Conservation (phyloP, 2,797 vertebrate genomes). For the Chromis chromis region DNA sequence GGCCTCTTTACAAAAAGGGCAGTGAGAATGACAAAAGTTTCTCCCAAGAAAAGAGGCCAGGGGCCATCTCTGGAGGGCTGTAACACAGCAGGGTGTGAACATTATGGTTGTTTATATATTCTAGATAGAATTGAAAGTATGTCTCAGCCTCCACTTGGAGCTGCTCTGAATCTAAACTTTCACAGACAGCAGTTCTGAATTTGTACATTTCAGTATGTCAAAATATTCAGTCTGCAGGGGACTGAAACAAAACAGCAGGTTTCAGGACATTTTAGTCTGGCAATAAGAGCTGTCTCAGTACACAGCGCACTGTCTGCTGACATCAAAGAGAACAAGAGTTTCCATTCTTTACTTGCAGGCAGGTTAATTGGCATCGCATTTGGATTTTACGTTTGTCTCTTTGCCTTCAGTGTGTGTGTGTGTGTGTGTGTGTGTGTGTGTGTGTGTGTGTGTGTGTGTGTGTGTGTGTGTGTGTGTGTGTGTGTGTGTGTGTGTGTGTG, state of each 20-base stretch:
- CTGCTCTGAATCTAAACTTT: constrained; percentile 28
- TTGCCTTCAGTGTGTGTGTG: background rate
- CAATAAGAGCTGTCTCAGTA: constrained; percentile 19
- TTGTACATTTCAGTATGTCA: constrained; percentile 29
- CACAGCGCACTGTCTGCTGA: constrained; percentile 18
- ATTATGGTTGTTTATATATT: constrained; percentile 40
- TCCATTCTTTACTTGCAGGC: constrained; percentile 19
- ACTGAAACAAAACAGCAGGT: constrained; percentile 32
- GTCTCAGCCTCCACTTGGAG: background rate
- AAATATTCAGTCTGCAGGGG: constrained; percentile 19
- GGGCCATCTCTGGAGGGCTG: constrained; percentile 2
- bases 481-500: no score
- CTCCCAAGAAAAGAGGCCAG: constrained; percentile 9
- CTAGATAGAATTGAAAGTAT: constrained; percentile 24
- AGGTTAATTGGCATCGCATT: constrained; percentile 40
- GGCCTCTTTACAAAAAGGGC: constrained; percentile 8
- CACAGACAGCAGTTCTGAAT: constrained; percentile 21
- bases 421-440: background rate
- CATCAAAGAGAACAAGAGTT: constrained; percentile 32
- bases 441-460: no score
- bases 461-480: no score
- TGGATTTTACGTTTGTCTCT: constrained; percentile 27
- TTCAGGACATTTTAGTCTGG: constrained; percentile 37
- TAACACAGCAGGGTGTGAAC: constrained; percentile 1
- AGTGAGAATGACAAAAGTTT: constrained; percentile 8